Conservation (phyloP, 2,888 invertebrate genomes). For the Erebia palarica region DNA sequence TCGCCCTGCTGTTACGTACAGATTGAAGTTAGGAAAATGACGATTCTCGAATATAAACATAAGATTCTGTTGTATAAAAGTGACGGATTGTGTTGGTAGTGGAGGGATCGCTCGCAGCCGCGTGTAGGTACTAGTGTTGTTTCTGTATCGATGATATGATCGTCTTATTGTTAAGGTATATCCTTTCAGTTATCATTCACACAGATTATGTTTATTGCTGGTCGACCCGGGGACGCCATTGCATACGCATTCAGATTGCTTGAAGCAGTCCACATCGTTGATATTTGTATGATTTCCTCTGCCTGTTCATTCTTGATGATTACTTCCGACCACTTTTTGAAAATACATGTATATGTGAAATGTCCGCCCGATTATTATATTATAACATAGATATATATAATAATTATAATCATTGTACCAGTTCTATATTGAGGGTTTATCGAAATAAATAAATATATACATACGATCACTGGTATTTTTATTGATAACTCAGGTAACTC, state of each 20-base stretch:
- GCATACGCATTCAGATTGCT: too few relatives aligned
- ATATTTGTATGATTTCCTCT: too few relatives aligned
- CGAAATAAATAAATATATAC: constrained; percentile 39
- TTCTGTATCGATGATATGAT: background rate
- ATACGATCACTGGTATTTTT: constrained; percentile 13
- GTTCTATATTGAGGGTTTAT: constrained; percentile 39
- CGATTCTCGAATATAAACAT: too few relatives aligned
- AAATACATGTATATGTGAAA: constrained; percentile 15
- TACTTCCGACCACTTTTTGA: constrained; percentile 2
- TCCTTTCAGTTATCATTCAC: too few relatives aligned
- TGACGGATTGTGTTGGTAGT: background rate
- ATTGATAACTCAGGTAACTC: background rate
- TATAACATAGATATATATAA: constrained; percentile 28
- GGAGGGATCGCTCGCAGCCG: background rate
- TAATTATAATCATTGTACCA: constrained; percentile 35
- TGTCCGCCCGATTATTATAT: constrained; percentile 35
- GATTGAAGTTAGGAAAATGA: too few relatives aligned
- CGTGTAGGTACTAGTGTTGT: background rate
- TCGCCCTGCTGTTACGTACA: too few relatives aligned
- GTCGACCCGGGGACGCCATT: too few relatives aligned
- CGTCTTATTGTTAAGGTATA: background rate
- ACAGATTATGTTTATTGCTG: too few relatives aligned
- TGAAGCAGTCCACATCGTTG: too few relatives aligned
- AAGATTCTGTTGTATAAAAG: background rate
- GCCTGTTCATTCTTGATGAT: background rate